A percentile compares a stretch with the other conserved stretches of the same genome.
Evolutionary conservation across 2,797 vertebrate genomes (phyloP).

Genomic region (Cygnus olor): DNA sequence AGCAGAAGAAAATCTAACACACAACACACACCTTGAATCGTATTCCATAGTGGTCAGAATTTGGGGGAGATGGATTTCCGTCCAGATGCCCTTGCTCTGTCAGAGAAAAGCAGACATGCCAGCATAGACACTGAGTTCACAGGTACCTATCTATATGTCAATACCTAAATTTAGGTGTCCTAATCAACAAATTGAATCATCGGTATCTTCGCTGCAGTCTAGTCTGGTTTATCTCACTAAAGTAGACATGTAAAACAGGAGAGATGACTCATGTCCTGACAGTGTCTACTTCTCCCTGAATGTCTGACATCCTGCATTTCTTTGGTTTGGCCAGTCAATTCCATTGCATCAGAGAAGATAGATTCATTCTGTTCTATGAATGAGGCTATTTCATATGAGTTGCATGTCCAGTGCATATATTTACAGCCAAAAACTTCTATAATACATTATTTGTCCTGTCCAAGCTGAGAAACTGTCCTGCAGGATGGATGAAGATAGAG

Average conservation of each 20-base stretch:
- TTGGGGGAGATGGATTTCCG: neutral
- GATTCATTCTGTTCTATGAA: neutral
- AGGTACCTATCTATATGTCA: neutral
- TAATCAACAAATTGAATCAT: neutral
- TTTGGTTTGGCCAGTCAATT: slow-evolving; percentile 10
- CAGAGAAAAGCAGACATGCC: neutral
- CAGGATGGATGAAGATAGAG: neutral
- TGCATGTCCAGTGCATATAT: neutral
- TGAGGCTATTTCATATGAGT: neutral
- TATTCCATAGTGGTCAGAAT: neutral
- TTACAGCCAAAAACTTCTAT: neutral
- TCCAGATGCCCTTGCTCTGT: neutral
- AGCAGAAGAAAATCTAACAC: neutral
- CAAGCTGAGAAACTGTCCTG: neutral
- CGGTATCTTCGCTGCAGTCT: neutral
- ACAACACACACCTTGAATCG: neutral
- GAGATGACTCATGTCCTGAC: slow-evolving; percentile 46
- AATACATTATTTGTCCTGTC: neutral
- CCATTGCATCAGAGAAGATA: neutral
- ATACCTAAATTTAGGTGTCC: neutral
- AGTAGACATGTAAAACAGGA: slow-evolving; percentile 16
- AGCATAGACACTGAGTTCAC: neutral
- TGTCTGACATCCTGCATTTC: neutral
- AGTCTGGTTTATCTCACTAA: slow-evolving; percentile 2
- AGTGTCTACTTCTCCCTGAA: neutral